These are phyloP conservation scores for Leptopterna dolabrata DNA, from an alignment of 2,888 invertebrate genomes.

Conservation along the genomic window DNA sequence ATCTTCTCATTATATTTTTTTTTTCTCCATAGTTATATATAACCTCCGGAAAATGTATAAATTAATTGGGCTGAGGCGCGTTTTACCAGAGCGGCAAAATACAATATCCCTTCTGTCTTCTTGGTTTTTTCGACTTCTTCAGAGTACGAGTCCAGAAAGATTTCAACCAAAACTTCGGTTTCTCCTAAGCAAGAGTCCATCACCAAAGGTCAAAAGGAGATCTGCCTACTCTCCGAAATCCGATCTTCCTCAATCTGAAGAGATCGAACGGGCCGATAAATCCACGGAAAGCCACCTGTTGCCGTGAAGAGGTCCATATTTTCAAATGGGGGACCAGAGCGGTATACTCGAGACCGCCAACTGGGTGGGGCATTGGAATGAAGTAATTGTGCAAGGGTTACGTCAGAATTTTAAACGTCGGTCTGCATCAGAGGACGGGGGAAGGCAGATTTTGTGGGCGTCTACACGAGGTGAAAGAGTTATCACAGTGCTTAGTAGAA, in stretches of 20 bases:
- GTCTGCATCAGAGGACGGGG: not conserved
- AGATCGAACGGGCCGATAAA: not conserved
- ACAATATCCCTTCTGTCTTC: too few relatives aligned
- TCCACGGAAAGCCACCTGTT: not conserved
- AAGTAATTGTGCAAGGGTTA: slow-evolving; percentile 31
- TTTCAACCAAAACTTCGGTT: too few relatives aligned
- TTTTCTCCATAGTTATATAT: too few relatives aligned
- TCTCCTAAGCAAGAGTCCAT: too few relatives aligned
- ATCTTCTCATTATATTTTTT: too few relatives aligned
- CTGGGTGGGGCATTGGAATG: not conserved
- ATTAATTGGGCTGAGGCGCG: too few relatives aligned
- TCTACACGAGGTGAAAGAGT: not conserved
- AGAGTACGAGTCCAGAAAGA: too few relatives aligned
- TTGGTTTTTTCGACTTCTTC: too few relatives aligned
- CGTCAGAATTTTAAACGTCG: slow-evolving; percentile 22
- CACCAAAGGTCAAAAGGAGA: too few relatives aligned
- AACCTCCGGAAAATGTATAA: too few relatives aligned
- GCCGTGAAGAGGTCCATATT: not conserved
- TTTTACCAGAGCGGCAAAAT: too few relatives aligned
- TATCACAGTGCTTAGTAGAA: not conserved
- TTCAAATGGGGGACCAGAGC: not conserved
- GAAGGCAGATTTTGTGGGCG: slow-evolving; percentile 8
- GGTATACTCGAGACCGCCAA: not conserved
- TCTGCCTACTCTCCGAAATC: not conserved
- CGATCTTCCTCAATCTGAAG: not conserved